Evolutionary conservation across 1,140 invertebrate genomes (phyloP).

Genomic region (Latrodectus geometricus): DNA sequence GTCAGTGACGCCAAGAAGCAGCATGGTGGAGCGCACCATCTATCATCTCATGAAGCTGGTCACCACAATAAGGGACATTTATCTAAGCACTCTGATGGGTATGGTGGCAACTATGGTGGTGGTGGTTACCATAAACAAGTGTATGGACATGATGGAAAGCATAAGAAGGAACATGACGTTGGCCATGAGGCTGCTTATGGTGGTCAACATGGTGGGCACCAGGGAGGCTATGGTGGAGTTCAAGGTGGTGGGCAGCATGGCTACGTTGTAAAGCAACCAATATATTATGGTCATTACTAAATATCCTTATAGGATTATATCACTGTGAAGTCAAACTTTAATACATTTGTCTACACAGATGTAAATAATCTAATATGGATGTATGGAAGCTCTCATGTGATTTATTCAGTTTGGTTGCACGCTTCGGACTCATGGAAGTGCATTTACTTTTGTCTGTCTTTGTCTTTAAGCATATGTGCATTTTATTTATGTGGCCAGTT

Average conservation of each 20-base stretch:
- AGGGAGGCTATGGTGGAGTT: slow-evolving; percentile 36
- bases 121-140: slow-evolving; percentile 51
- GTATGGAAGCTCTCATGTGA: no score
- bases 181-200: slow-evolving; percentile 30
- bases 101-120: slow-evolving; percentile 31
- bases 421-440: no score
- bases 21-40: slow-evolving; percentile 55
- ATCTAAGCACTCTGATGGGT: slow-evolving; percentile 35
- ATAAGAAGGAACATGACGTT: slow-evolving; percentile 23
- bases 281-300: slow-evolving; percentile 30
- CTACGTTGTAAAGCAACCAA: slow-evolving; percentile 24
- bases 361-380: no score
- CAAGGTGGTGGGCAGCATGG: slow-evolving; percentile 43
- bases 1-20: slow-evolving; percentile 48
- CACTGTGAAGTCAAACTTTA: no score
- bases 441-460: no score
- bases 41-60: slow-evolving; percentile 27
- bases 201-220: slow-evolving; percentile 42
- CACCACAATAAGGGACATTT: slow-evolving; percentile 46
- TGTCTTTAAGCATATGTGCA: no score
- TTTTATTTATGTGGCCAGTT: no score
- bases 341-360: no score
- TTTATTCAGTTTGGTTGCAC: no score
- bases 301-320: not conserved
- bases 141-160: slow-evolving; percentile 37